phyloP scores from a whole-genome alignment of 1,140 invertebrate species.

The Drosophila trapezifrons region DNA sequence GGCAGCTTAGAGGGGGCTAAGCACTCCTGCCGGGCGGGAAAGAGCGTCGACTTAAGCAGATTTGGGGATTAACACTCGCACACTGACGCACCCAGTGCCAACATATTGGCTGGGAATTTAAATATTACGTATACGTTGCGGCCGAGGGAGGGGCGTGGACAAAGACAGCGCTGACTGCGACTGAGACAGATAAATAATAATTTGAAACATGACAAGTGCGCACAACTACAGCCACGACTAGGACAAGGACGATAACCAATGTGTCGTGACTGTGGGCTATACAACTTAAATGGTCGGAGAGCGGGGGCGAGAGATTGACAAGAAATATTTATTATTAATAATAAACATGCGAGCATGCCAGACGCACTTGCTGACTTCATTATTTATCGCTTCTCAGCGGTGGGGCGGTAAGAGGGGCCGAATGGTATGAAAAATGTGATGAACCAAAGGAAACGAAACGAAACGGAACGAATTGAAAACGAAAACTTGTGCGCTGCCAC shows the following conservation, averaged over 20 bases:
- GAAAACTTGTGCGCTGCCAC: conserved; percentile 31
- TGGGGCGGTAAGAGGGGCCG: neutral
- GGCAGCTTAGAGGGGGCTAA: conserved; percentile 70
- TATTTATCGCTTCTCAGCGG: conserved; percentile 78
- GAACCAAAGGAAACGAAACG: conserved; percentile 38
- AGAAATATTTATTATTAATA: conserved; percentile 83
- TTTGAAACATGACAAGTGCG: conserved; percentile 69
- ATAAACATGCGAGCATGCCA: conserved; percentile 79
- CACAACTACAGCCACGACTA: conserved; percentile 34
- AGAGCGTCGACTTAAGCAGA: conserved; percentile 72
- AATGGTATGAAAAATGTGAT: conserved; percentile 44
- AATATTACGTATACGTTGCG: conserved; percentile 64
- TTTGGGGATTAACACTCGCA: conserved; percentile 65
- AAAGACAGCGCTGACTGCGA: conserved; percentile 7
- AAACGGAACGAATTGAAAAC: conserved; percentile 11
- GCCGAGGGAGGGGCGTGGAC: neutral
- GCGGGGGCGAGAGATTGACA: conserved; percentile 61
- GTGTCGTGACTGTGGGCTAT: conserved; percentile 66
- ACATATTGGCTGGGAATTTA: conserved; percentile 71
- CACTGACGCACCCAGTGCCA: conserved; percentile 48
- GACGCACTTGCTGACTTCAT: conserved; percentile 79
- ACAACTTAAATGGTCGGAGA: conserved; percentile 63
- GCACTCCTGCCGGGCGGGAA: conserved; percentile 59
- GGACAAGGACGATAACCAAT: conserved; percentile 32
- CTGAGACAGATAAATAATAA: conserved; percentile 70